Evolutionary conservation across 2,113 vertebrate species (phyloP).

Genomic region (Lepus americanus): DNA sequence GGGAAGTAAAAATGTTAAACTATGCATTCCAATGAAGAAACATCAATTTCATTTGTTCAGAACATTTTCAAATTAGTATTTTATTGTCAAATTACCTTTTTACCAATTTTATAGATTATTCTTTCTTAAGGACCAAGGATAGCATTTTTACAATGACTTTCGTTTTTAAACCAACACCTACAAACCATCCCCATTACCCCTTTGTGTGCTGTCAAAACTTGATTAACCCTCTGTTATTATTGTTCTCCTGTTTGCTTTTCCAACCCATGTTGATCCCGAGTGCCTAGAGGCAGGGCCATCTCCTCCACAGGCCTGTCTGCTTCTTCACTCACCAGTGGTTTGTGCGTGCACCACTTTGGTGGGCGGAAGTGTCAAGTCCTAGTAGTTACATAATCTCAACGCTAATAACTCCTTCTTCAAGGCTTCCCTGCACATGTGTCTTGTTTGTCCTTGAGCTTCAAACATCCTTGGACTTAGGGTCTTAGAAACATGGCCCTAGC

Average conservation of each 20-base stretch:
- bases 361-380: too few species aligned
- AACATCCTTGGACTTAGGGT: too few species aligned
- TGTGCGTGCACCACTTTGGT: too few species aligned
- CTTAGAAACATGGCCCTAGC: too few species aligned
- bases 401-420: too few species aligned
- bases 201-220: slow-evolving; percentile 48
- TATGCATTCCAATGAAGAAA: not conserved
- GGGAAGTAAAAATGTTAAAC: not conserved
- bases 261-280: too few species aligned
- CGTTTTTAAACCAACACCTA: slow-evolving; percentile 72
- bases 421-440: too few species aligned
- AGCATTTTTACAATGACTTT: slow-evolving; percentile 72
- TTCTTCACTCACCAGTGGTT: too few species aligned
- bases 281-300: too few species aligned
- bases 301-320: too few species aligned
- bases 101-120: not conserved
- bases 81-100: slow-evolving; percentile 14
- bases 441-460: too few species aligned
- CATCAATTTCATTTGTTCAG: not conserved
- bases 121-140: slow-evolving; percentile 2
- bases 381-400: too few species aligned
- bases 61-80: not conserved
- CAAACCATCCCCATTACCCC: slow-evolving; percentile 57
- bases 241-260: slow-evolving; percentile 78
- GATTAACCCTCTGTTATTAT: slow-evolving; percentile 80